These are phyloP conservation scores for Aphis craccivora DNA, from an alignment of 1,140 invertebrate species.

Conservation along the genomic window DNA sequence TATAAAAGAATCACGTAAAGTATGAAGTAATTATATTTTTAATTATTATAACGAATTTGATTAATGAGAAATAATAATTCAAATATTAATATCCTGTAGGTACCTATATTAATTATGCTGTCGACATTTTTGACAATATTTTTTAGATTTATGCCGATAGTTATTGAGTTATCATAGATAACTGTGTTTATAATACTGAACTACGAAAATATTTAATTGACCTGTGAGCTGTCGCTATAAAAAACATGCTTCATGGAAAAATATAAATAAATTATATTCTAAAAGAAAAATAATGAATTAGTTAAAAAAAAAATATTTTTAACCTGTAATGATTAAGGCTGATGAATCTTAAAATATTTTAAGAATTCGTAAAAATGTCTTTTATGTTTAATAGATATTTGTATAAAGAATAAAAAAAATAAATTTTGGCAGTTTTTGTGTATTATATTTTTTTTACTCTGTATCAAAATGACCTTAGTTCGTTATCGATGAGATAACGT, in stretches of 20 bases:
- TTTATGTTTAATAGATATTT: not conserved
- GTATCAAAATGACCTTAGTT: not conserved
- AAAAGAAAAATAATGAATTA: not conserved
- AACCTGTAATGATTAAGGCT: too few species aligned
- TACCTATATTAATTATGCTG: not conserved
- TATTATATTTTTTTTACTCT: not conserved
- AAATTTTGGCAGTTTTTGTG: not conserved
- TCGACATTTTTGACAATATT: not conserved
- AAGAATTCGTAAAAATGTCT: not conserved
- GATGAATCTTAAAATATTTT: too few species aligned
- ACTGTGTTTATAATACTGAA: not conserved
- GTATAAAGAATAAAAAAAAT: not conserved
- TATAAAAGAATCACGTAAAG: not conserved
- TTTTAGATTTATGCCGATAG: not conserved
- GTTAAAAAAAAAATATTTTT: not conserved
- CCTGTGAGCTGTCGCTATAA: not conserved
- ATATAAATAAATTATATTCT: not conserved
- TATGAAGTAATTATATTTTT: not conserved
- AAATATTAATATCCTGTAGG: not conserved
- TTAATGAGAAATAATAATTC: not conserved
- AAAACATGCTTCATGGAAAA: not conserved
- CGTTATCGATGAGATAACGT: not conserved
- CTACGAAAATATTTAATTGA: not conserved
- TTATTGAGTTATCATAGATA: not conserved
- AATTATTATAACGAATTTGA: not conserved